Evolutionary conservation across 2,113 vertebrate genomes (phyloP).

Genomic region (Bubo blakistoni): DNA sequence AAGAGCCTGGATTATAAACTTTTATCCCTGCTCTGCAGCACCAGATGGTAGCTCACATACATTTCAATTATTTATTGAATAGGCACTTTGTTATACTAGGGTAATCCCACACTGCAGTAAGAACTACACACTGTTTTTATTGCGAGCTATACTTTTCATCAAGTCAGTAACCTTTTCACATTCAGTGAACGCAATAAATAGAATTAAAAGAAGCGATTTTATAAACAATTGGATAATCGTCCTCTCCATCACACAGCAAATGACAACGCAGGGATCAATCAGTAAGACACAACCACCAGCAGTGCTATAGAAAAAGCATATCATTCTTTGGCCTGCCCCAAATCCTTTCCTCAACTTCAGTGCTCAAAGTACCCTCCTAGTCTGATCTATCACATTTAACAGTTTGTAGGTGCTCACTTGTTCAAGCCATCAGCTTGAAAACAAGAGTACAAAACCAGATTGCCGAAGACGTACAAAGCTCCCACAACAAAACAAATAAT

Average conservation of each 20-base stretch:
- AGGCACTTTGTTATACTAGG: slow-evolving; percentile 53
- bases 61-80: slow-evolving; percentile 66
- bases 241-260: not conserved
- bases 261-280: not conserved
- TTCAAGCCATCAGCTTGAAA: not conserved
- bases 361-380: not conserved
- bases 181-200: slow-evolving; percentile 15
- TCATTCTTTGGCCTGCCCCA: not conserved
- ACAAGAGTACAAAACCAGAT: not conserved
- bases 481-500: slow-evolving; percentile 25
- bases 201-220: slow-evolving; percentile 12
- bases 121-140: slow-evolving; percentile 34
- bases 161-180: slow-evolving; percentile 47
- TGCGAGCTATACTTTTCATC: slow-evolving; percentile 15
- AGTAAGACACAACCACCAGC: not conserved
- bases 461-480: not conserved
- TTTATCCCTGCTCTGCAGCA: slow-evolving; percentile 36
- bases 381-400: not conserved
- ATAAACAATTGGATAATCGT: slow-evolving; percentile 28
- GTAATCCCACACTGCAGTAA: slow-evolving; percentile 34
- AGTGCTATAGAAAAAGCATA: not conserved
- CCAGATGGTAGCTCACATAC: slow-evolving; percentile 57
- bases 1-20: slow-evolving; percentile 53
- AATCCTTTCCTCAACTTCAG: not conserved
- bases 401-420: not conserved